Conservation (phyloP, 2,113 vertebrate genomes). For the Prionailurus bengalensis region DNA sequence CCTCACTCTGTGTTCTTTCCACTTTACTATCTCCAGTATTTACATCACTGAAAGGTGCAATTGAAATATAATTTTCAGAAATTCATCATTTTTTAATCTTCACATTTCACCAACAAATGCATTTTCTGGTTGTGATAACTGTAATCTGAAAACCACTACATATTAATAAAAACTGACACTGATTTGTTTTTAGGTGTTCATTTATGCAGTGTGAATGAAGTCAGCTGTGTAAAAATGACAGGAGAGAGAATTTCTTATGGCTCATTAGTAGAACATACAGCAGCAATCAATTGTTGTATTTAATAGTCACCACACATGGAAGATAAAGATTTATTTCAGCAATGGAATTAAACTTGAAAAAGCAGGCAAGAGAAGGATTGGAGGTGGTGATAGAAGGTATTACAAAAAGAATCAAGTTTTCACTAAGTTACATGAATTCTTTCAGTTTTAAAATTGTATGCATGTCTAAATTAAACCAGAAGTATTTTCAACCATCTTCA, state of each 20-base stretch:
- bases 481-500: not conserved
- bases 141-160: conserved; percentile 65
- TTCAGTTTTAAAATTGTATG: not conserved
- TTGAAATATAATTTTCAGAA: conserved; percentile 53
- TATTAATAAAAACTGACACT: conserved; percentile 78
- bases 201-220: conserved; percentile 74
- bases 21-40: not conserved
- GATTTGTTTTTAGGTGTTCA: conserved; percentile 70
- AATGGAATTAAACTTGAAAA: conserved; percentile 44
- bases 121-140: conserved; percentile 67
- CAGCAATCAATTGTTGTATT: conserved; percentile 61
- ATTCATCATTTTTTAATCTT: conserved; percentile 74
- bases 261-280: conserved; percentile 74
- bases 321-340: conserved; percentile 56
- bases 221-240: conserved; percentile 67
- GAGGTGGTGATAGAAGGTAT: conserved; percentile 3
- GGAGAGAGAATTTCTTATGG: conserved; percentile 63
- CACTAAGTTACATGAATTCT: not conserved
- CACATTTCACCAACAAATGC: conserved; percentile 61
- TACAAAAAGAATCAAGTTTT: not conserved
- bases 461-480: not conserved
- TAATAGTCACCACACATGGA: conserved; percentile 56
- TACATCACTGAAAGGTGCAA: not conserved
- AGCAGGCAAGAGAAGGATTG: conserved; percentile 26
- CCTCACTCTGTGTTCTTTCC: not conserved